Conservation (phyloP, 2,797 vertebrate genomes). For the Phyllotis vaccarum region DNA sequence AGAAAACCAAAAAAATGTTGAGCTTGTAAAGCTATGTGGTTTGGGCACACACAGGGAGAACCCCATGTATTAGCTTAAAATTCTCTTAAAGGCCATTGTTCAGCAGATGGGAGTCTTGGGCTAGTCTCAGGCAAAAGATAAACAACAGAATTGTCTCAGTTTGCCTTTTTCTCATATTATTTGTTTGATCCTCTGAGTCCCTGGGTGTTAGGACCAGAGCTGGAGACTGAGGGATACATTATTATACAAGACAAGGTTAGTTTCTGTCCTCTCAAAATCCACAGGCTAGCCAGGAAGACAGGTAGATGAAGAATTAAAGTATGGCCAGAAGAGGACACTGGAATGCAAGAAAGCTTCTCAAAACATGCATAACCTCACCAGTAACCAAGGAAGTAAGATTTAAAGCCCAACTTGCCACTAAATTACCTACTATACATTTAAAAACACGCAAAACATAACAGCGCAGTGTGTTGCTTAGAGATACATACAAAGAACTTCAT, state of each 20-base stretch:
- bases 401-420: not conserved
- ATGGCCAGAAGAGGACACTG: not conserved
- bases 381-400: conserved; percentile 8
- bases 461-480: not conserved
- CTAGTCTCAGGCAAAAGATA: conserved; percentile 36
- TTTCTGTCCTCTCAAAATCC: not conserved
- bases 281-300: not conserved
- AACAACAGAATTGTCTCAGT: not conserved
- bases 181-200: not conserved
- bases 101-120: not conserved
- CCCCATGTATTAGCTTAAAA: not conserved
- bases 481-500: not conserved
- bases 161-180: not conserved
- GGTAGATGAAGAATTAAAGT: not conserved
- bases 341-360: conserved; percentile 18
- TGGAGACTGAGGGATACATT: not conserved
- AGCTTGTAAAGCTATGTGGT: not conserved
- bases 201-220: not conserved
- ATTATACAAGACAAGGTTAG: not conserved
- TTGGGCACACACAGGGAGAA: not conserved
- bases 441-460: not conserved
- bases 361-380: not conserved
- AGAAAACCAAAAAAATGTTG: not conserved
- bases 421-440: not conserved
- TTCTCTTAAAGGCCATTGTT: not conserved